Base-by-base conservation (phyloP, 2,888 invertebrate species). In the Orthonychiurus folsomi region DNA sequence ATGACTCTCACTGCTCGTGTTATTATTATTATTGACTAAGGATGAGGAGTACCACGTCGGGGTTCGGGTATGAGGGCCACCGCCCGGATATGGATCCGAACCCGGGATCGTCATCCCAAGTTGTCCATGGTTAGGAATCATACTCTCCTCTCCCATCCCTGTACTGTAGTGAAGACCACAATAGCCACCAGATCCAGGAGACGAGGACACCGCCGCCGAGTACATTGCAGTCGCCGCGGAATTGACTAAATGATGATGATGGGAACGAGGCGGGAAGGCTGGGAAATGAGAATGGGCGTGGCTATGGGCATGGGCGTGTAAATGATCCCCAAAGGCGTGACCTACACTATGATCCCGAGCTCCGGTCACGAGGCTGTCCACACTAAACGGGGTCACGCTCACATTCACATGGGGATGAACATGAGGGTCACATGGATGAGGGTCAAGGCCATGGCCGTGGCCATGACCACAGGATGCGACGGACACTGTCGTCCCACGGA, bases 361-460 rank as follows among this genome's bases (percentile, higher is more conserved):
- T 3, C 48, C 59, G 25, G 82, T 83, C 80, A 84, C 84, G 66
- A 84, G 75, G 60, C 82, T 82, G 73, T 84, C 84, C n/a, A 84
- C 84, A 73, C 81, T 83, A 73, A 84, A 84, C 2, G 80, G 80
- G 27, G 50, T 59, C 50, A 48, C 48, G n/a, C n/a, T 63, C 18
- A 25, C n/a, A n/a, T 63, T 52, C 9, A 21, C 21, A 9, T 52
- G 52, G 59, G 23, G 69, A 67, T 12, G 69, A 67, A 58, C 65
- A 15, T 59, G 59, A 21, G 48, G 23, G 24, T 59, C 25, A 67
- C 2, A 67, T 63, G 59, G 66, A n/a, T n/a, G 56, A 20, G 26
- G 53, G 28, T 53, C 9, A 54, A 26, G 56, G 23, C 48, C 1
- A 20, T 28, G 25, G 56, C 27, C 25, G 64, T 47, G 61, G 61